Conservation (phyloP, 1,140 invertebrate genomes). For the Periplaneta americana region DNA sequence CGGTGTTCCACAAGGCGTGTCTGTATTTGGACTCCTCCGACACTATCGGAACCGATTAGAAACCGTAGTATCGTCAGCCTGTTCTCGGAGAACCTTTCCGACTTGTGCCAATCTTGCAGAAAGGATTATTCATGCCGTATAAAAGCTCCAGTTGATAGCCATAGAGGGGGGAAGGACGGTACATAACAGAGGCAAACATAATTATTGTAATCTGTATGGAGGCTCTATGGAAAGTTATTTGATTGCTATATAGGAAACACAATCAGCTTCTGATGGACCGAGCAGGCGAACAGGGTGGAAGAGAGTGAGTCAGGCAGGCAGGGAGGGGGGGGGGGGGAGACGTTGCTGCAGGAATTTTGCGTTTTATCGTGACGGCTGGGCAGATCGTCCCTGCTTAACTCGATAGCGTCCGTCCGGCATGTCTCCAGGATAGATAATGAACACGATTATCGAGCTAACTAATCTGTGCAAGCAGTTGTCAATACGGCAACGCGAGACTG, state of each 20-base stretch:
- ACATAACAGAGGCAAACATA: not conserved
- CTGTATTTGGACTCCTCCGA: too few relatives aligned
- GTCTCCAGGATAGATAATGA: not conserved
- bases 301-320: not conserved
- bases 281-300: not conserved
- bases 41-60: too few relatives aligned
- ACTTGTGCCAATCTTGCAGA: not conserved
- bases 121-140: not conserved
- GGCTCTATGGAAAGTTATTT: not conserved
- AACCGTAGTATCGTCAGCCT: too few relatives aligned
- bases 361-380: not conserved
- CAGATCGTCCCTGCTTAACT: not conserved
- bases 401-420: not conserved
- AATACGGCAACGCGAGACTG: not conserved
- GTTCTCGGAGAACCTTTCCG: too few relatives aligned
- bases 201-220: not conserved
- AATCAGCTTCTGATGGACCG: not conserved
- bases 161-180: not conserved
- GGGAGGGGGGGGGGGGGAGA: not conserved
- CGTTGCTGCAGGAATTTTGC: not conserved
- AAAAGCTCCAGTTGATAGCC: not conserved
- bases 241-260: not conserved
- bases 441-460: not conserved
- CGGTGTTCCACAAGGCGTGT: too few relatives aligned
- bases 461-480: not conserved